These are phyloP conservation scores for Hyaena hyaena DNA, from an alignment of 2,113 vertebrate genomes.

Conservation along the genomic window DNA sequence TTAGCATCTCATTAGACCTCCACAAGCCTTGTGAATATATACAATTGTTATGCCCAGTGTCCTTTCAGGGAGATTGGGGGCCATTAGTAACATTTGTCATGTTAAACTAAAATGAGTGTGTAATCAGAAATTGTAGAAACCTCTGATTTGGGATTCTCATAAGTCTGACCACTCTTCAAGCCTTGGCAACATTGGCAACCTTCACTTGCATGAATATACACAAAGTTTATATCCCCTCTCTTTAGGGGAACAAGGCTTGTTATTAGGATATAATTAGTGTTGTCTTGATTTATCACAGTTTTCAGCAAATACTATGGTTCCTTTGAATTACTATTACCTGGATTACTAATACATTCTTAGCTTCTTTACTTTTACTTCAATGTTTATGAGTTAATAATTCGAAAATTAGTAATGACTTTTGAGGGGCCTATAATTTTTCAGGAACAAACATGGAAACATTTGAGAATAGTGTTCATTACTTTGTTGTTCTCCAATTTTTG, in stretches of 20 bases:
- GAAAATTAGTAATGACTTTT: not conserved
- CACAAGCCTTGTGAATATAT: not conserved
- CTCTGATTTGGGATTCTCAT: not conserved
- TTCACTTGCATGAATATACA: not conserved
- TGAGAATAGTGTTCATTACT: slow-evolving; percentile 15
- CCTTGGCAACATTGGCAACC: not conserved
- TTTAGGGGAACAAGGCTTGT: not conserved
- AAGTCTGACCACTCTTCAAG: not conserved
- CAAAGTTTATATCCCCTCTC: not conserved
- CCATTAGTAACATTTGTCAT: slow-evolving; percentile 21
- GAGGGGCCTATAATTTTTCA: not conserved
- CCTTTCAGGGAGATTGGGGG: not conserved
- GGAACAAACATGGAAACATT: not conserved
- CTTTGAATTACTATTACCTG: not conserved
- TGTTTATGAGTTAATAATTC: not conserved
- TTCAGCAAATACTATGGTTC: not conserved
- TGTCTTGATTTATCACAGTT: not conserved
- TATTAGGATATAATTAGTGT: not conserved
- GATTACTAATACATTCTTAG: not conserved
- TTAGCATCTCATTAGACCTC: not conserved
- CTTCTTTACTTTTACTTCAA: not conserved
- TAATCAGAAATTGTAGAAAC: not conserved
- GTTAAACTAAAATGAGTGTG: slow-evolving; percentile 50
- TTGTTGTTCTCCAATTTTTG: not conserved
- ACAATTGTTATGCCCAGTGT: not conserved